Evolutionary conservation across 2,888 invertebrate genomes (phyloP), one percentile per base, ranked within the genome.

Genomic region (Lomographa bimaculata): DNA sequence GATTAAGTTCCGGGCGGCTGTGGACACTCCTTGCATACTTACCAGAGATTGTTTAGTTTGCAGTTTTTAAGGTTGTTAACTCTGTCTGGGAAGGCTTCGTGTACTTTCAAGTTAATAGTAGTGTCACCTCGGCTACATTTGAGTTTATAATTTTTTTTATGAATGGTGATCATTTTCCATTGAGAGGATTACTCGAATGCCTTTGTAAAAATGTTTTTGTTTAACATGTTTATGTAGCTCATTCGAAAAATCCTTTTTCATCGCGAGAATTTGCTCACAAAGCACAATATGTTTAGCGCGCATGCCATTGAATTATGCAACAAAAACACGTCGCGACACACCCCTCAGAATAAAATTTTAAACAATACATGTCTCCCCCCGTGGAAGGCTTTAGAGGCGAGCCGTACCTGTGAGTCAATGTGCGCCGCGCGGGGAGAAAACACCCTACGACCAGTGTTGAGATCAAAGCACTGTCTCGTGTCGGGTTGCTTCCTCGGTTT

Each of bases 261-360:
- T 44, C 53, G 49, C 39, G 54, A 51, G 57, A 53, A 57, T 63
- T 64, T 50, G 49, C 57, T 46, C 54, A 60, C 65, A 64, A 58
- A 60, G 63, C 50, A 56, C 58, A 62, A 66, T 65, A 69, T 71
- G 65, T 66, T 66, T 64, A 62, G 55, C 69, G 54, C 58, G 61
- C 59, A 60, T 56, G 54, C 70, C 71, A 68, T 71, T 76, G 74
- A 72, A 73, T 72, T 70, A 73, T 71, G 71, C 64, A 74, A 69
- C 67, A 70, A 69, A 65, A 65, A 69, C 61, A 50, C 59, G 59
- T 48, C 57, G 63, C 60, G 62, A 62, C 67, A 60, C 48, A 46
- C 51, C 51, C 47, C 62, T 44, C 36, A 46, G 64, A 56, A 71
- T 71, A 66, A 64, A 65, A 71, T 65, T 69, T 75, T 71, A 65